A percentile compares a stretch with the other conserved stretches of the same genome.
phyloP scores from a whole-genome alignment of 2,113 vertebrate genomes.

The Gymnobelideus leadbeateri region DNA sequence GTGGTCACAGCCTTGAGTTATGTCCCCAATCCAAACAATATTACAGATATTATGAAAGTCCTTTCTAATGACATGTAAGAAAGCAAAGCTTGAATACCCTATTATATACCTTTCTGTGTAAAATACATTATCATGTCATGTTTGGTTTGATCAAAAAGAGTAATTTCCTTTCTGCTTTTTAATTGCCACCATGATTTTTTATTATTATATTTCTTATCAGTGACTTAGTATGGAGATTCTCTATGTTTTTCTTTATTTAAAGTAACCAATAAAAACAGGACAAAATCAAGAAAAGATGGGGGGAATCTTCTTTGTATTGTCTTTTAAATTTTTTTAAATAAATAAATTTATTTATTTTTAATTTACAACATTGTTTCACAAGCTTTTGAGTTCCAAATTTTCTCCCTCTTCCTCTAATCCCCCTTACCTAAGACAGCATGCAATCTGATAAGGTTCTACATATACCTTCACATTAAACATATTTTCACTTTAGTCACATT shows the following conservation, averaged over 20 bases:
- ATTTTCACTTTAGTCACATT: too few relatives aligned
- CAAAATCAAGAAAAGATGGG: neutral
- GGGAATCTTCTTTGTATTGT: neutral
- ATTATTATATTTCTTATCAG: neutral
- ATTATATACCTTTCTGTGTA: neutral
- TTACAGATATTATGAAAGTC: neutral
- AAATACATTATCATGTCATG: neutral
- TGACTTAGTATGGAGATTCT: constrained; percentile 26
- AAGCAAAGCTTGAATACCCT: neutral
- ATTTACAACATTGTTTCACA: too few relatives aligned
- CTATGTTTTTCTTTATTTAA: constrained; percentile 46
- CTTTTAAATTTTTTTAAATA: too few relatives aligned
- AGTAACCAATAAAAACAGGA: neutral
- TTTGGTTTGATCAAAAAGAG: neutral
- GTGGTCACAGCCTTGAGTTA: constrained; percentile 1
- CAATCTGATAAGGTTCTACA: too few relatives aligned
- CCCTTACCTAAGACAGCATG: too few relatives aligned
- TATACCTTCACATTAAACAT: too few relatives aligned
- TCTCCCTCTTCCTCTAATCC: too few relatives aligned
- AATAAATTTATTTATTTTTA: too few relatives aligned
- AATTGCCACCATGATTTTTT: neutral
- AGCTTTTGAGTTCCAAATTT: too few relatives aligned
- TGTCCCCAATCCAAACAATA: neutral
- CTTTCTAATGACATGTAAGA: neutral
- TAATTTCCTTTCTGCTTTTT: neutral